Evolutionary conservation across 2,113 vertebrate genomes (phyloP).

Genomic region (Procavia capensis): DNA sequence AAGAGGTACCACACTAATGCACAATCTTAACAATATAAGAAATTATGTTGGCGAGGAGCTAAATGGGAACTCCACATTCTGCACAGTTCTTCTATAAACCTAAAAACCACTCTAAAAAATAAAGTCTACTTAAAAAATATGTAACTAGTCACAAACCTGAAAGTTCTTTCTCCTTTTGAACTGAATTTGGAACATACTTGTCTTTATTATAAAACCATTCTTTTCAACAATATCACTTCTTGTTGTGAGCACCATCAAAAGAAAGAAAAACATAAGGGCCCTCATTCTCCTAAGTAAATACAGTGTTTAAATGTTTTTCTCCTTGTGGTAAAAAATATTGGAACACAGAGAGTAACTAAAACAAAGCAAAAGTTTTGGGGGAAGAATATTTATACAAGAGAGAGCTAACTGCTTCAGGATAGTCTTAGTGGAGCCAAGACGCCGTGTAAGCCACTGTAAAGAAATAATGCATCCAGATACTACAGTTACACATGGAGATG

Average conservation of each 20-base stretch:
- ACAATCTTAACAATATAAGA: background rate
- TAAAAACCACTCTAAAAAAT: background rate
- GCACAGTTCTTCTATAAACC: background rate
- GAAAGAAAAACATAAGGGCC: constrained; percentile 43
- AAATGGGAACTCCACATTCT: background rate
- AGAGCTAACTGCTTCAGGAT: constrained; percentile 50
- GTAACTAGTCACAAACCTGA: background rate
- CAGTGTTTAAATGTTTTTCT: constrained; percentile 59
- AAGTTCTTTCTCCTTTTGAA: background rate
- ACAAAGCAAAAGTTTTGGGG: constrained; percentile 61
- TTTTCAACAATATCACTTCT: constrained; percentile 57
- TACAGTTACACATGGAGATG: background rate
- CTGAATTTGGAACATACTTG: background rate
- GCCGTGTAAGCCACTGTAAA: constrained; percentile 53
- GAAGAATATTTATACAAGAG: constrained; percentile 66
- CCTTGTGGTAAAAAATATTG: constrained; percentile 73
- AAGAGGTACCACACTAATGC: background rate
- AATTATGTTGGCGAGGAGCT: background rate
- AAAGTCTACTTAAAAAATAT: background rate
- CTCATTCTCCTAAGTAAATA: constrained; percentile 59
- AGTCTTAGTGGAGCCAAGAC: constrained; percentile 62
- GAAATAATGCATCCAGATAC: background rate
- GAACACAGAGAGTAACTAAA: constrained; percentile 67
- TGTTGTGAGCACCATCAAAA: constrained; percentile 55
- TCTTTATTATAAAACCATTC: constrained; percentile 27